phyloP scores from a whole-genome alignment of 2,888 invertebrate genomes.

The Craniophora ligustri region DNA sequence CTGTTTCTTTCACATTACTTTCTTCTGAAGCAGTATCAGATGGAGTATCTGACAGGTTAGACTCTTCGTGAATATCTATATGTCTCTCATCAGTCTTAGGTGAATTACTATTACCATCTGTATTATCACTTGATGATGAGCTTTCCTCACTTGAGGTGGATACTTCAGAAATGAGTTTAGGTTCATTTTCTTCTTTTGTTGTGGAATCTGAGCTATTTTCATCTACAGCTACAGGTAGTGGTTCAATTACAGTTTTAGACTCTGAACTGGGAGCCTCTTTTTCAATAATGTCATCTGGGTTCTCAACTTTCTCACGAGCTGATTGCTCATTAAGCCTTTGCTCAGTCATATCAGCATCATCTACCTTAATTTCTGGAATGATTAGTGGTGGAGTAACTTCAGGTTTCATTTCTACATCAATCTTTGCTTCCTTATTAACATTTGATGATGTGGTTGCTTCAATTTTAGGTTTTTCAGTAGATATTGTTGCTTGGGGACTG shows the following conservation, averaged over 20 bases:
- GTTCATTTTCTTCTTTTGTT: slow-evolving; percentile 74
- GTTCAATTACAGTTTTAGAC: slow-evolving; percentile 57
- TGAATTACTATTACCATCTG: slow-evolving; percentile 82
- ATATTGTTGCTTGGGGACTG: slow-evolving; percentile 49
- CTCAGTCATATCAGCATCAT: slow-evolving; percentile 83
- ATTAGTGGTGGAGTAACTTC: slow-evolving; percentile 62
- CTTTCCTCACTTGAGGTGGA: slow-evolving; percentile 83
- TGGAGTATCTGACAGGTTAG: slow-evolving; percentile 60
- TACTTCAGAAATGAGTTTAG: slow-evolving; percentile 75
- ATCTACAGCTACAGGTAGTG: slow-evolving; percentile 64
- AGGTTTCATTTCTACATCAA: slow-evolving; percentile 70
- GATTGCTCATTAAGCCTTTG: slow-evolving; percentile 73
- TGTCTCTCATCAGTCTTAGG: slow-evolving; percentile 75
- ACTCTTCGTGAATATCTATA: slow-evolving; percentile 70
- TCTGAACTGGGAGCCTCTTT: slow-evolving; percentile 48
- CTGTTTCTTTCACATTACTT: slow-evolving; percentile 46
- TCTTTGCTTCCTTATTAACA: slow-evolving; percentile 59
- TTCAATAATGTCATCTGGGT: slow-evolving; percentile 51
- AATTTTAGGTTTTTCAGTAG: slow-evolving; percentile 55
- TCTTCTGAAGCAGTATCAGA: slow-evolving; percentile 49
- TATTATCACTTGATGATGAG: slow-evolving; percentile 83
- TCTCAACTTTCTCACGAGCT: slow-evolving; percentile 55
- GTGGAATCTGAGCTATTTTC: slow-evolving; percentile 79
- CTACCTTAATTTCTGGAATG: slow-evolving; percentile 82
- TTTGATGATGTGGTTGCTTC: slow-evolving; percentile 46